These are phyloP conservation scores for Sebastes jordani DNA, from an alignment of 2,797 vertebrate genomes.

Conservation along the genomic window DNA sequence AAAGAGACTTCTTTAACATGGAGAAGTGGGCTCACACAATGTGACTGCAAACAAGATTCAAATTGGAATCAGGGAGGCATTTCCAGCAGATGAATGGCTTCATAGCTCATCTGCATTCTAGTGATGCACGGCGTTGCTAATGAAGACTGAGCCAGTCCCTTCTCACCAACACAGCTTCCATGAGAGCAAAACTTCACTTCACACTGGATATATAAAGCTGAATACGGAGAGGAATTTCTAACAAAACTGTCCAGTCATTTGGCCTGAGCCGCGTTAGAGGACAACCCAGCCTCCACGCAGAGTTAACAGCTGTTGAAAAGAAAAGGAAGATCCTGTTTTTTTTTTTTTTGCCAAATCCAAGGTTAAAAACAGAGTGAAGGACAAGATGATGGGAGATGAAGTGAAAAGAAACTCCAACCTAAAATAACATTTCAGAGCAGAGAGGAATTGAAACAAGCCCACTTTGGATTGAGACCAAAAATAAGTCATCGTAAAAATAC, in stretches of 20 bases:
- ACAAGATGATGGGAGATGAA: constrained; percentile 25
- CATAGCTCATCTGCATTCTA: constrained; percentile 83
- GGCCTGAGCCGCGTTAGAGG: constrained; percentile 1
- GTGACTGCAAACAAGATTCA: constrained; percentile 82
- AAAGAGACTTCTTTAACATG: constrained; percentile 81
- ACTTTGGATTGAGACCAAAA: constrained; percentile 52
- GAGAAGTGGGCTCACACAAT: constrained; percentile 81
- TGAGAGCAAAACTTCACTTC: constrained; percentile 54
- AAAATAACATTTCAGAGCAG: constrained; percentile 35
- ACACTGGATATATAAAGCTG: constrained; percentile 41
- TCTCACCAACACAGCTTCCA: constrained; percentile 55
- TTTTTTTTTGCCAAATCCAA: constrained; percentile 22
- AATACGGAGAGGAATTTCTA: constrained; percentile 25
- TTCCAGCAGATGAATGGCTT: constrained; percentile 81
- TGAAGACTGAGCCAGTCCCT: constrained; percentile 75
- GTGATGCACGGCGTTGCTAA: constrained; percentile 76
- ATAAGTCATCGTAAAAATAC: constrained; percentile 50
- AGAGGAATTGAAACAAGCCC: constrained; percentile 29
- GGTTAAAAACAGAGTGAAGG: constrained; percentile 34
- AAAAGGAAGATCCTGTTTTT: background rate
- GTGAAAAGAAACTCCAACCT: constrained; percentile 10
- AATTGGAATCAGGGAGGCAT: constrained; percentile 82
- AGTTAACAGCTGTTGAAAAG: constrained; percentile 30
- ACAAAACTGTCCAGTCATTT: constrained; percentile 38
- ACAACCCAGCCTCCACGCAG: constrained; percentile 1